Evolutionary conservation across 2,113 vertebrate species (phyloP).

Genomic region (Pelmatolapia mariae): DNA sequence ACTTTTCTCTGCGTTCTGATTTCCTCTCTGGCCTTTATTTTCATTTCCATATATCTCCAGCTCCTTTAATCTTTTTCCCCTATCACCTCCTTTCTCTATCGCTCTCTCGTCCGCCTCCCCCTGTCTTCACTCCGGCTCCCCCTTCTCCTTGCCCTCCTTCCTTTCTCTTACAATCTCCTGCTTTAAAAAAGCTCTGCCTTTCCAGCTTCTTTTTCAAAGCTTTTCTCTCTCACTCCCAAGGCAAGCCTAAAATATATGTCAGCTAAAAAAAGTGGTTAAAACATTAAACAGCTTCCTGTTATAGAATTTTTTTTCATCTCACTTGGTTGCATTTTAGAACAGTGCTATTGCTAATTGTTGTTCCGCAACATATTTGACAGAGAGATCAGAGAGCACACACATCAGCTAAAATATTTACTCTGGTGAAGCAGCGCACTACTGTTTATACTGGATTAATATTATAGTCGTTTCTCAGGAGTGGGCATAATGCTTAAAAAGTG

Average conservation of each 20-base stretch:
- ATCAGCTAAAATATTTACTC: not conserved
- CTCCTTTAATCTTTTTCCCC: constrained; percentile 23
- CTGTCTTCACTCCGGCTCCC: not conserved
- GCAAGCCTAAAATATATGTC: constrained; percentile 13
- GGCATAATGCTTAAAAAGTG: not conserved
- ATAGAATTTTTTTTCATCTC: constrained; percentile 40
- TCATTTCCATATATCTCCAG: constrained; percentile 10
- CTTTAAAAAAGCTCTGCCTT: not conserved
- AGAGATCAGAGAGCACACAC: not conserved
- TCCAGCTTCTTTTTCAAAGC: not conserved
- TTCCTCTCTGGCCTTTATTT: constrained; percentile 24
- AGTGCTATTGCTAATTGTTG: not conserved
- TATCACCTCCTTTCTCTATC: constrained; percentile 15
- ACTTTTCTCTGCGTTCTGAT: constrained; percentile 2
- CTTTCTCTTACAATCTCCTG: not conserved
- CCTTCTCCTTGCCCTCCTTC: not conserved
- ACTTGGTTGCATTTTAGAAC: not conserved
- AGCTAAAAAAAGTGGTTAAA: constrained; percentile 10
- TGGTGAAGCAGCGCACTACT: not conserved
- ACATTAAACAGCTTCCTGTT: constrained; percentile 23
- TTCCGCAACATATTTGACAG: not conserved
- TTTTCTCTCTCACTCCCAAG: not conserved
- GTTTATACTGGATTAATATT: not conserved
- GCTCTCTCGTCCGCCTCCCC: not conserved
- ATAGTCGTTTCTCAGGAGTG: not conserved